Base-by-base conservation (phyloP, 2,888 invertebrate species). In the Andrena camellia region DNA sequence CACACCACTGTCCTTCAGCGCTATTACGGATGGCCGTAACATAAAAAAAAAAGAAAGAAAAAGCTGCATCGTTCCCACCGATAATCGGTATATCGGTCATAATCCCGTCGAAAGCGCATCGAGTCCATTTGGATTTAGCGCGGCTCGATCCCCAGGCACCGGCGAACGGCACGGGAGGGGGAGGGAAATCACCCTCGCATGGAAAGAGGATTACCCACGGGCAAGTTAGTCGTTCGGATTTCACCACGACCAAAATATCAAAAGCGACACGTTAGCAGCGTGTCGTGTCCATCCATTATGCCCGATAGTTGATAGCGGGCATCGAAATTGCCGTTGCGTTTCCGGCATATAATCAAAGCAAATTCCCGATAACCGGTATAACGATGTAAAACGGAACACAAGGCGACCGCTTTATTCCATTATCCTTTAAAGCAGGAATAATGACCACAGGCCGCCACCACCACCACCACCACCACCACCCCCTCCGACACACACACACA, bases 381-480 rank as follows among this genome's bases (percentile, higher is more conserved):
- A 83, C 84, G 71, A 77, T 82, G 84, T 82, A 74, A 87, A 88
- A 76, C 57, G 69, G 73, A 42, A 82, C 79, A 85, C 81, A 79
- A 78, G 81, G 73, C 64, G 74, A 63, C 59, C 77, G 75, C 77
- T 79, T 79, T 81, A 82, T 79, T 82, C 84, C 82, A 85, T 85
- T 85, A 85, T 73, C 81, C 72, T 71, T 70, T 75, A 77, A 68
- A 85, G 78, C 75, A 82, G 82, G 79, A 85, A 67, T 85, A 84
- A 84, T 77, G 77, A 79, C 70, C 67, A n/a, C 54, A 62, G 60
- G 42, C 35, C 57, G n/a, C 35, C 52, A 10, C 57, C 7, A 20
- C 52, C 52, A 52, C n/a, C 52, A 2, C 8, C 10, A 20, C 8
- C 50, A 52, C n/a, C 52, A 2, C 8, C 10, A 20, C 8, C 50